Conservation (phyloP, 2,113 vertebrate species). For the Gopherus evgoodei region DNA sequence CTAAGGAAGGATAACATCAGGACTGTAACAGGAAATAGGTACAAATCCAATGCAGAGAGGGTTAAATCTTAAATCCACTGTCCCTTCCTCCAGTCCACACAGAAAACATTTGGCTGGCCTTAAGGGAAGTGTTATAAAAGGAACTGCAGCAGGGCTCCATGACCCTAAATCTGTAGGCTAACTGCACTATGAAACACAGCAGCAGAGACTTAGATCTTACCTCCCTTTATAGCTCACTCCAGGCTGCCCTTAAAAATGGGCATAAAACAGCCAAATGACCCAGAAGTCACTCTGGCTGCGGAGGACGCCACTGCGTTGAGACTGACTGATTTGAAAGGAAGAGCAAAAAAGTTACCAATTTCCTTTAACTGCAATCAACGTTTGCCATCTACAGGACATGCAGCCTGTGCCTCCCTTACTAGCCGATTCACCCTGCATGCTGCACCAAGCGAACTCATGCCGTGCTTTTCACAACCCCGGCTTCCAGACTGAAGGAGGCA, state of each 20-base stretch:
- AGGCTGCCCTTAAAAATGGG: not conserved
- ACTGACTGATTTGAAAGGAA: not conserved
- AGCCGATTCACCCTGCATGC: not conserved
- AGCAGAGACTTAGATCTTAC: not conserved
- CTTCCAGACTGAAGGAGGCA: not conserved
- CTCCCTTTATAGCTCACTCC: not conserved
- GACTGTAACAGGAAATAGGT: not conserved
- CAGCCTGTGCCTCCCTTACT: accelerated
- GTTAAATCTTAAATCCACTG: not conserved
- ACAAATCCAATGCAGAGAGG: accelerated
- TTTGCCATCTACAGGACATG: constrained; percentile 23
- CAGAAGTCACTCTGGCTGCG: constrained; percentile 17
- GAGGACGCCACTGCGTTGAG: not conserved
- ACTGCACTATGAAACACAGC: not conserved
- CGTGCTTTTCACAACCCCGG: accelerated
- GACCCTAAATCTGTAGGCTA: not conserved
- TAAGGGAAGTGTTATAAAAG: not conserved
- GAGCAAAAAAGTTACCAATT: constrained; percentile 46
- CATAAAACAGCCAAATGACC: constrained; percentile 6
- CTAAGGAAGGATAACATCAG: not conserved
- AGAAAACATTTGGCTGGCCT: not conserved
- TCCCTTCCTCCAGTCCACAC: not conserved
- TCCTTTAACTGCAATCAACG: constrained; percentile 27
- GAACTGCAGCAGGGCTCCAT: not conserved
- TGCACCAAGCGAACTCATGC: not conserved